A percentile compares a stretch with the other conserved stretches of the same genome.
Conservation (phyloP, 1,140 invertebrate species). For the Sarcophaga peregrina region DNA sequence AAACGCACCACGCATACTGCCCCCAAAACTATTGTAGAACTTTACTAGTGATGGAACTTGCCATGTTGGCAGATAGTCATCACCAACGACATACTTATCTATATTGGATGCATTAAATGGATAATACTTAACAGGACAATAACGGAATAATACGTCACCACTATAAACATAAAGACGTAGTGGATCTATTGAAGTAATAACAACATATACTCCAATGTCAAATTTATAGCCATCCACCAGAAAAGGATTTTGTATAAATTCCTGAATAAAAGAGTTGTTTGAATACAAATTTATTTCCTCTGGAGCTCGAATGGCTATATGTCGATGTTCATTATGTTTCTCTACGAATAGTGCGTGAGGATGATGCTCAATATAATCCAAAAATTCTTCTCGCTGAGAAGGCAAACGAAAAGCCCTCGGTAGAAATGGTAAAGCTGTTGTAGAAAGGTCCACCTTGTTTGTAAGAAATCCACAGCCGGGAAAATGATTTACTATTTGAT, state of each 20-base stretch:
- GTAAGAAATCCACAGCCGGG: conserved; percentile 95
- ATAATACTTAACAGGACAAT: conserved; percentile 92
- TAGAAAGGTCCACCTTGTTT: conserved; percentile 93
- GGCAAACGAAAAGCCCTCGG: conserved; percentile 92
- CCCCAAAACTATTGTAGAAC: conserved; percentile 81
- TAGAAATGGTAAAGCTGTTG: conserved; percentile 79
- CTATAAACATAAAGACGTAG: conserved; percentile 89
- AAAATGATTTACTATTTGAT: conserved; percentile 93
- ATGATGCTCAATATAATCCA: conserved; percentile 77
- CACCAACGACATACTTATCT: conserved; percentile 94
- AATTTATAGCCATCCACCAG: conserved; percentile 91
- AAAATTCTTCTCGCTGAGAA: conserved; percentile 76
- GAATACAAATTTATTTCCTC: conserved; percentile 78
- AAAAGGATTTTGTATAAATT: conserved; percentile 86
- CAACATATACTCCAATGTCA: conserved; percentile 95
- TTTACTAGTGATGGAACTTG: conserved; percentile 85
- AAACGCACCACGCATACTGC: conserved; percentile 88
- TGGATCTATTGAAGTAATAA: conserved; percentile 91
- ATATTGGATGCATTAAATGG: conserved; percentile 85
- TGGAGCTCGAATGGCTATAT: conserved; percentile 82
- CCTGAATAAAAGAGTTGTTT: conserved; percentile 88
- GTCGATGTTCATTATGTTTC: conserved; percentile 92
- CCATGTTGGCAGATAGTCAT: conserved; percentile 96
- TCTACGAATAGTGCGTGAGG: conserved; percentile 85
- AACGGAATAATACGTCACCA: conserved; percentile 89